Evolutionary conservation across 2,797 vertebrate species (phyloP), one percentile per base, ranked within the genome.

Genomic region (Bryconaethiops microstoma): DNA sequence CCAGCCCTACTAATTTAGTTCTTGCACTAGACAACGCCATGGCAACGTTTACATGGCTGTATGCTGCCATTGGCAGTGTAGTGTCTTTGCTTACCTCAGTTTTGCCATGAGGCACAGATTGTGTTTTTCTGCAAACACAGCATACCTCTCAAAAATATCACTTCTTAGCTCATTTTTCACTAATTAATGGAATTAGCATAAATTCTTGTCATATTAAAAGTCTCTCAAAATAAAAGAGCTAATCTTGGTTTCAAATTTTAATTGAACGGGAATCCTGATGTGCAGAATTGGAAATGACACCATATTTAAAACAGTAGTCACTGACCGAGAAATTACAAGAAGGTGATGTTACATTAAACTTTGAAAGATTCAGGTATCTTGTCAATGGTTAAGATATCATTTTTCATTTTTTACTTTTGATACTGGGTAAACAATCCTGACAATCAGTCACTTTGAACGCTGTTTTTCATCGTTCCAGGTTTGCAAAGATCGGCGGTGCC

Each of bases 401-500:
- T 14, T 14, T 14, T 52, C 50, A 55, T 55, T 55, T 19, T 14
- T 55, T 19, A 19, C 19, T 16, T 19, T 55, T 55, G 16, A 21
- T 29, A 1, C 19, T 14, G 63, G 17, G 4, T 12, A 63, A 10
- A 7, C 14, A 65, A 60, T 69, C 35, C 10, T 64, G 17, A 35
- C 35, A 35, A 35, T 35, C 35, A 35, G 35, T 35, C 2, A 35
- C 70, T 67, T 1, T 55, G 7, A 63, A 50, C 10, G 10, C 0
- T 74, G 0, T 2, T 45, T 67, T 57, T 72, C 52, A 19, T 42
- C 42, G 7, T 5, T 78, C n/a, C 89, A 99, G 97, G 96, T 99
- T 74, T 99, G 97, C 89, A 94, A 93, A 85, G 95, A 97, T 76
- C 93, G 95, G 1, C 92, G 90, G 45, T 99, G 97, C 86, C 95